phyloP scores from a whole-genome alignment of 1,140 invertebrate genomes.

The Caerostris extrusa region DNA sequence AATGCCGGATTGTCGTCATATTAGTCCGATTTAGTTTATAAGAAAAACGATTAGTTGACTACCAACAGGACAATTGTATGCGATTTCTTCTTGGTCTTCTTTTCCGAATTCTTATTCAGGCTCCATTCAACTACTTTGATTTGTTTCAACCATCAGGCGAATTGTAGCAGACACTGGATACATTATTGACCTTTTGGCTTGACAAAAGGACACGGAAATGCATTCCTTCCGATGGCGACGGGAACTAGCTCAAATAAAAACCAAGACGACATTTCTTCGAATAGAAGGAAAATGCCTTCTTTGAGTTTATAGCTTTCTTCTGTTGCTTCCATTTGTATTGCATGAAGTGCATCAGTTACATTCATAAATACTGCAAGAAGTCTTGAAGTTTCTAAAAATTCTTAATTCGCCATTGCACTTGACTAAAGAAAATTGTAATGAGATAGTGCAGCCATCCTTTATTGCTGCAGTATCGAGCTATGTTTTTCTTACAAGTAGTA shows the following conservation, averaged over 20 bases:
- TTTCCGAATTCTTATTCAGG: slow-evolving; percentile 11
- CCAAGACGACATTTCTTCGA: background rate
- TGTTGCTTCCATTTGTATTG: background rate
- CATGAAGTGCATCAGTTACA: background rate
- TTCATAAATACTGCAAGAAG: too few relatives aligned
- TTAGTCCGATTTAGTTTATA: slow-evolving; percentile 42
- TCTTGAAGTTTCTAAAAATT: too few relatives aligned
- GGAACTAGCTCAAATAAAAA: background rate
- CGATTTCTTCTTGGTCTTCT: slow-evolving; percentile 15
- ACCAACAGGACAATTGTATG: slow-evolving; percentile 38
- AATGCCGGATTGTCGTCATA: slow-evolving; percentile 21
- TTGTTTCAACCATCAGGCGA: slow-evolving; percentile 27
- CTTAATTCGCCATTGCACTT: too few relatives aligned
- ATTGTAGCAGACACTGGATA: slow-evolving; percentile 29
- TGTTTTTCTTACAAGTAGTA: too few relatives aligned
- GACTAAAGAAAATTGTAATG: too few relatives aligned
- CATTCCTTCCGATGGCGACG: slow-evolving; percentile 3
- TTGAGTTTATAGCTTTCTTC: background rate
- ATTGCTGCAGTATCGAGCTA: too few relatives aligned
- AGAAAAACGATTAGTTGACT: slow-evolving; percentile 42
- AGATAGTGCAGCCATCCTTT: too few relatives aligned
- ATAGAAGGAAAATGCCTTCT: background rate
- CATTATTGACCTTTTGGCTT: slow-evolving; percentile 31
- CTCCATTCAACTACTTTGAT: slow-evolving; percentile 29
- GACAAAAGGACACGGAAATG: slow-evolving; percentile 35